Evolutionary conservation across 2,888 invertebrate species (phyloP), one percentile per base, ranked within the genome.

Genomic region (Sisyra terminalis): DNA sequence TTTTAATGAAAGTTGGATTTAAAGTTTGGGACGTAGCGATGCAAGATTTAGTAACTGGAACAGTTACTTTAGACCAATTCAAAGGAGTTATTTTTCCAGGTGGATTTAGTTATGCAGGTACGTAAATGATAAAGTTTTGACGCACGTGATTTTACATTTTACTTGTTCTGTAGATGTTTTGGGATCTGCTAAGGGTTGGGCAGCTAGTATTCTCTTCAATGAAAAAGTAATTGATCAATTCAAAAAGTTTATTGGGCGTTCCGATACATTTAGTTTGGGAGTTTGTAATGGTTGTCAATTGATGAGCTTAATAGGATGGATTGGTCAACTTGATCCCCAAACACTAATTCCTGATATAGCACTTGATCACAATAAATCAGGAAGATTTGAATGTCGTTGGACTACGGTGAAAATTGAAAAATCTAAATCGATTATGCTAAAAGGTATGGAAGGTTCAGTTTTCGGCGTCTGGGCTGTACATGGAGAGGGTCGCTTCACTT

Each of bases 221-320:
- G 70, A 76, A 8, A 66, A 67, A 2, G 59, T 96, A n/a, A 69
- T 71, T 47, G 64, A 72, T 1, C 87, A 93, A 58, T 82, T 98
- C 51, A 64, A 75, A 15, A 66, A 70, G 42, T 98, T 97, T 63
- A 52, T 64, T 10, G 64, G 66, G 30, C 71, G 86, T 10, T 56
- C 66, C 1, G 82, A 96, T 57, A 92, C 92, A 0, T 97, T 98
- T 61, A 93, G 93, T 41, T 70, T 97, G 49, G 97, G 97, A 24
- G 85, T 96, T n/a, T 98, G 97, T 58, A 98, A 98, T 60, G 97
- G 97, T 1, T 97, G 97, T 56, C 97, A 98, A 57, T 64, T 98
- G 48, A 88, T 97, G 89, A 87, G 83, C 4, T 63, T 90, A 16
- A 72, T 98, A 5, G 93, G 93, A 3, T 96, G 92, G 89, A 68